Conservation (phyloP, 2,888 invertebrate genomes). For the Noctua fimbriata region DNA sequence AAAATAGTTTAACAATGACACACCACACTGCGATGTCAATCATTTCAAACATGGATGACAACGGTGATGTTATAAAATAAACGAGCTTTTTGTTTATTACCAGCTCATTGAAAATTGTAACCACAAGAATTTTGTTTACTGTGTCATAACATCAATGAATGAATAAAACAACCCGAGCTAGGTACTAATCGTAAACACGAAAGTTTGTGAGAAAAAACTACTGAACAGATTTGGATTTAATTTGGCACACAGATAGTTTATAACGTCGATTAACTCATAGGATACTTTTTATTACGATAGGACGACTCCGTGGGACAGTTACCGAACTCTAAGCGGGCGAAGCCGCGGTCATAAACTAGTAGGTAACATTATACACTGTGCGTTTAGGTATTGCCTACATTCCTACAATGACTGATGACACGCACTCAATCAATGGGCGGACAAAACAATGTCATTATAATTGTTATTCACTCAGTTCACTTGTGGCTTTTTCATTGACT, state of each 20-base stretch:
- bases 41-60: conserved; percentile 9
- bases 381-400: neutral
- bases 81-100: neutral
- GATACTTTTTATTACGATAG: neutral
- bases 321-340: neutral
- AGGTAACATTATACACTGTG: neutral
- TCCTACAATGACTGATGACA: neutral
- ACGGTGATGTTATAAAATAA: neutral
- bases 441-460: conserved; percentile 17
- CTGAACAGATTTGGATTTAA: neutral
- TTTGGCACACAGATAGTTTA: neutral
- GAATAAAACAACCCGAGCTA: conserved; percentile 10
- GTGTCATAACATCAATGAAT: neutral
- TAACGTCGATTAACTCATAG: neutral
- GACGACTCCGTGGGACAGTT: neutral
- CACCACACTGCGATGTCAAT: conserved; percentile 18
- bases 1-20: conserved; percentile 28
- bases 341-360: neutral
- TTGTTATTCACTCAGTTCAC: neutral
- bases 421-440: conserved; percentile 2
- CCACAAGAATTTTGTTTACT: neutral
- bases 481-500: neutral
- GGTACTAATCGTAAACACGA: neutral
- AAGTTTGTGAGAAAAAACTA: neutral
- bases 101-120: neutral